Evolutionary conservation across 2,113 vertebrate genomes (phyloP).

Genomic region (Cyprinodon brontotheroides): DNA sequence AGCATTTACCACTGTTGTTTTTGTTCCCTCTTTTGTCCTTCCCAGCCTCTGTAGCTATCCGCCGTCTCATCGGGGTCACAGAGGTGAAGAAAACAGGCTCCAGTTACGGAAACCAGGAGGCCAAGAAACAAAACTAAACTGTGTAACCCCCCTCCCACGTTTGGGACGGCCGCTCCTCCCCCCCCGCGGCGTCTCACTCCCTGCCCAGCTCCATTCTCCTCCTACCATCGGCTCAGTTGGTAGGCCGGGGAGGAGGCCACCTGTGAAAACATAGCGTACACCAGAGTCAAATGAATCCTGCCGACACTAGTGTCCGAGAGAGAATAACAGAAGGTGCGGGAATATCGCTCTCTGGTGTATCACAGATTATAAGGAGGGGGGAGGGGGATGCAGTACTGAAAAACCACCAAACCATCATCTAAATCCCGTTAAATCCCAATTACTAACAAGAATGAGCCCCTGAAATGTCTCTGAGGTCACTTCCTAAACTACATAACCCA

Average conservation of each 20-base stretch:
- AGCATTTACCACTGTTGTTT: background rate
- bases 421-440: conserved; percentile 23
- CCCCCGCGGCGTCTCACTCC: conserved; percentile 35
- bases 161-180: conserved; percentile 14
- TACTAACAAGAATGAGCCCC: conserved; percentile 37
- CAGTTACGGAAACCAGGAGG: conserved; percentile 92
- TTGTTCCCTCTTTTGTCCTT: conserved; percentile 22
- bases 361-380: conserved; percentile 25
- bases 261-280: conserved; percentile 56
- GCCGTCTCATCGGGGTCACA: conserved; percentile 96
- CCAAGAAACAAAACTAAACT: conserved; percentile 92
- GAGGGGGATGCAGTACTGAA: conserved; percentile 26
- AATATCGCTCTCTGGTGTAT: conserved; percentile 39
- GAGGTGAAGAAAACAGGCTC: conserved; percentile 97
- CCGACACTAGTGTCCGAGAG: conserved; percentile 35
- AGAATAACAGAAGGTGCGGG: conserved; percentile 16
- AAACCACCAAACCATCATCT: conserved; percentile 26
- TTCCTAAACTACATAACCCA: conserved; percentile 31
- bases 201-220: conserved; percentile 44
- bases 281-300: conserved; percentile 50
- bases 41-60: conserved; percentile 93
- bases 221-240: conserved; percentile 42
- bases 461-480: conserved; percentile 40
- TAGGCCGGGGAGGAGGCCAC: conserved; percentile 42
- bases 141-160: conserved; percentile 15